These are phyloP conservation scores for Acleris laterana DNA, from an alignment of 2,888 invertebrate species.

Conservation along the genomic window DNA sequence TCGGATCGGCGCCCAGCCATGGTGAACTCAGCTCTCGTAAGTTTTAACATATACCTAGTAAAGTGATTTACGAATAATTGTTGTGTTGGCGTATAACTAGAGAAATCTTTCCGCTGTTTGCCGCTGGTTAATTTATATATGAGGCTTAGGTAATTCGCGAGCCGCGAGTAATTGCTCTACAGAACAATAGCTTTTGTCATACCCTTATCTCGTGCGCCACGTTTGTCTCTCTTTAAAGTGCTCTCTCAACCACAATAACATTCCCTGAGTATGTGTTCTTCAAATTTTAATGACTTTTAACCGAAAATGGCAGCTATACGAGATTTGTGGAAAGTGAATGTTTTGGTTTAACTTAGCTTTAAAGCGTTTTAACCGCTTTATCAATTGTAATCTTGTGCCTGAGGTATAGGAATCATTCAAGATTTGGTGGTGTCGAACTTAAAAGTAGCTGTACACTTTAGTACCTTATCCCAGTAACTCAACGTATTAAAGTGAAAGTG, in stretches of 20 bases:
- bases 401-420: background rate
- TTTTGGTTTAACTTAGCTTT: constrained; percentile 13
- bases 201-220: constrained; percentile 77
- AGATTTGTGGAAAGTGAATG: constrained; percentile 20
- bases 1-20: constrained; percentile 64
- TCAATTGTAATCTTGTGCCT: constrained; percentile 7
- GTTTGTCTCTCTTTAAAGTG: constrained; percentile 73
- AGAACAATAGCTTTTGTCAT: constrained; percentile 85
- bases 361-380: constrained; percentile 17
- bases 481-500: too few relatives aligned
- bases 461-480: too few relatives aligned
- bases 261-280: constrained; percentile 59
- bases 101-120: constrained; percentile 85
- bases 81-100: constrained; percentile 84
- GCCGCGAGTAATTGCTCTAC: constrained; percentile 81
- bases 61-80: constrained; percentile 85
- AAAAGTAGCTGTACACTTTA: too few relatives aligned
- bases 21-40: constrained; percentile 71
- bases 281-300: constrained; percentile 37
- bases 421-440: background rate
- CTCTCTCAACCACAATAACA: constrained; percentile 69
- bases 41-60: constrained; percentile 82
- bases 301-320: constrained; percentile 32
- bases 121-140: constrained; percentile 84
- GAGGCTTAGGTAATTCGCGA: constrained; percentile 84